Evolutionary conservation across 1,140 invertebrate genomes (phyloP), one percentile per base, ranked within the genome.

Genomic region (Bombus vancouverensis): DNA sequence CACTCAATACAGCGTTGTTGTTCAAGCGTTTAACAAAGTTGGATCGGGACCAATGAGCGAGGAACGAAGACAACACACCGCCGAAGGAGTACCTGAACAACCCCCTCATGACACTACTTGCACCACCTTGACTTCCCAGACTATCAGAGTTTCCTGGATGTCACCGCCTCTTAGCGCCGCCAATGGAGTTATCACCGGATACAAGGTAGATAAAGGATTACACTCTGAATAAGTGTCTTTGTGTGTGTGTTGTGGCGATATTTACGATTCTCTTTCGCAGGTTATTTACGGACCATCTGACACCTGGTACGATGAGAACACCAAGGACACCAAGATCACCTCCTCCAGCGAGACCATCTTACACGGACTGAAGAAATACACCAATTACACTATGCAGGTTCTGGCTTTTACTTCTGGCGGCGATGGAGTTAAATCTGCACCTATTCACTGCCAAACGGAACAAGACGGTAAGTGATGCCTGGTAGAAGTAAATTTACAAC

Each of bases 361-460:
- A 12, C 98, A 98, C 92, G 98, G 98, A 74, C 95, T 99, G 42
- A 98, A 98, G 94, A 99, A 99, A 94, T 99, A 97, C 94, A 99
- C 98, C 2, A 99, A 99, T 95, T 99, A 99, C 95, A 99, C 98
- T 78, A 98, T 99, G 96, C 98, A 99, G 96, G 98, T 99, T 59
- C 95, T 99, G 86, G 98, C 98, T 70, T 99, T 97, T 91, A 99
- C 98, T 44, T 98, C 98, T 73, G 98, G 98, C 84, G 99, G 99
- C n/a, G 98, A 99, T 93, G 99, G 99, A 82, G 98, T 99, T 57
- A 97, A 98, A 85, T 98, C 98, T 92, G 96, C 96, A 37, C 97
- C 98, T 12, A 98, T 99, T 90, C 98, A 98, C 95, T 98, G 98
- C 92, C 98, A 98, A 94, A 99, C 99, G 72, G 98, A 99, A 96